Percentiles rank a stretch among this genome's conserved stretches.
These are phyloP conservation scores for Carassius carassius DNA, from an alignment of 2,113 vertebrate species.

Conservation along the genomic window DNA sequence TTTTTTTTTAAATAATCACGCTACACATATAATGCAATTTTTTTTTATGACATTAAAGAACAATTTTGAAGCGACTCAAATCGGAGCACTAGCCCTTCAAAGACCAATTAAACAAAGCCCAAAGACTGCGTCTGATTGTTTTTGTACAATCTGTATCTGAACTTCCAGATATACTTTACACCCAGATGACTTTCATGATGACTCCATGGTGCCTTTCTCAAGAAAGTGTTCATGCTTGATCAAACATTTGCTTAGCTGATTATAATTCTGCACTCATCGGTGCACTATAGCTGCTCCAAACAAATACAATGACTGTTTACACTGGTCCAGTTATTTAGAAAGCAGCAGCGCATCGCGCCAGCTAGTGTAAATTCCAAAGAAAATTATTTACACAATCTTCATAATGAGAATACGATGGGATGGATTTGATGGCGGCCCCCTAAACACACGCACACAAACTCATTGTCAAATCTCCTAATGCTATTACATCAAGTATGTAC, in stretches of 20 bases:
- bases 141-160: not conserved
- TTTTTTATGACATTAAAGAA: no score
- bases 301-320: conserved; percentile 24
- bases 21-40: no score
- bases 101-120: not conserved
- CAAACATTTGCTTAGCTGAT: conserved; percentile 29
- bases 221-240: conserved; percentile 10
- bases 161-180: not conserved
- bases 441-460: not conserved
- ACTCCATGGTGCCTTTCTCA: conserved; percentile 1
- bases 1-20: no score
- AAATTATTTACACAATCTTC: conserved; percentile 29
- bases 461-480: conserved; percentile 39
- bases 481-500: conserved; percentile 46
- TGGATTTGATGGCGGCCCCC: conserved; percentile 36
- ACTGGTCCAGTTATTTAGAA: conserved; percentile 16
- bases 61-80: not conserved
- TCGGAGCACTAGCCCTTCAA: not conserved
- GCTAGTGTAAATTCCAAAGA: conserved; percentile 31
- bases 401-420: conserved; percentile 19
- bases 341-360: not conserved
- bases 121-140: not conserved
- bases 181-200: conserved; percentile 8
- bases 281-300: not conserved
- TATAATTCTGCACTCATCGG: conserved; percentile 13